Base-by-base conservation (phyloP, 2,797 vertebrate genomes). In the Tapera naevia region DNA sequence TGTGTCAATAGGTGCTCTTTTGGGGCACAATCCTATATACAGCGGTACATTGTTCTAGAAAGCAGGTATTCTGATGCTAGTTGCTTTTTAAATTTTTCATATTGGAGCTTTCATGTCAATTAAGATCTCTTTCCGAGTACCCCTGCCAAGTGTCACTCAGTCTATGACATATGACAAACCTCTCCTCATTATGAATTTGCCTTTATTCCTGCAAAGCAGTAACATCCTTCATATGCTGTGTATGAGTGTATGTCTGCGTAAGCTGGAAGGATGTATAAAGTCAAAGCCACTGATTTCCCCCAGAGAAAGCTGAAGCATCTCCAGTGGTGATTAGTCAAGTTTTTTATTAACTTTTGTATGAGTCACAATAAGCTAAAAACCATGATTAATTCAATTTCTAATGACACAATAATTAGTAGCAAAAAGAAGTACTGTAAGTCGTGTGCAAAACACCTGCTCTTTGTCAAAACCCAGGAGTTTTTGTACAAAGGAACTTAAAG, bases 351-450 rank as follows among this genome's bases (percentile, higher is more conserved):
- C 39, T 75, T 50, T 28, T 45, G 7, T 75, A 67, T 54, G 51
- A 90, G 72, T 89, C 64, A 69, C 35, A 65, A 14, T 1, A 4
- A 35, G 16, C 28, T 86, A 72, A 88, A 80, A 74, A 17, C 32
- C 43, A 72, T 33, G 30, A 86, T 70, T 91, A 61, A 88, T 81
- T 86, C 17, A 0, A n/a, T 84, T 91, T 94, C 62, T 64, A 90
- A 81, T 66, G 58, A 61, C 45, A 53, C 0, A 1, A 37, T 30
- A 79, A 75, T 39, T 17, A n/a, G 83, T 46, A 94, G 46, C 46
- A 54, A 84, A 88, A 81, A n/a, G 17, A n/a, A 50, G 19, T 28
- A 53, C 61, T 64, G 5, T 33, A 45, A 81, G 41, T 12, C 69
- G 33, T 43, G 28, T 53, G 32, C 35, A 71, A 72, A 93, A 74